These are phyloP conservation scores for Scaptomyza parva DNA, from an alignment of 2,888 invertebrate genomes.

Conservation along the genomic window DNA sequence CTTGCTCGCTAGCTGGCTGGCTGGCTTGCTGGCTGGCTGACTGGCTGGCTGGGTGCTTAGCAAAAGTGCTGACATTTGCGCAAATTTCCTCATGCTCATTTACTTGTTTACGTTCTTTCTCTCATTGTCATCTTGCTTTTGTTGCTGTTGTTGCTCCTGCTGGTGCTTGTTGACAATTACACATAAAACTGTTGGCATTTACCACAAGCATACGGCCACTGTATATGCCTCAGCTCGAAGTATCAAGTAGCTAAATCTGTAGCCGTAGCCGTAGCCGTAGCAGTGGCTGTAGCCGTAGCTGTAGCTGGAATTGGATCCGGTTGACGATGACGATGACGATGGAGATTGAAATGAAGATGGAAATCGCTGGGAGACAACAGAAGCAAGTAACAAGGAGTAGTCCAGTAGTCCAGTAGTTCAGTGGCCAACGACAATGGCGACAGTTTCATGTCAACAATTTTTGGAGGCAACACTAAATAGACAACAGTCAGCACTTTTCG, in stretches of 20 bases:
- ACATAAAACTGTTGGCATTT: slow-evolving; percentile 78
- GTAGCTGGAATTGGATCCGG: background rate
- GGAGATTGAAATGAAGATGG: slow-evolving; percentile 22
- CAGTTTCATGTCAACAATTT: slow-evolving; percentile 75
- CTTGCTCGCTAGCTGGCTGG: slow-evolving; percentile 13
- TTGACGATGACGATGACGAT: background rate
- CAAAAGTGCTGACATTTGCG: slow-evolving; percentile 72
- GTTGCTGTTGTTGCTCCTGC: slow-evolving; percentile 22
- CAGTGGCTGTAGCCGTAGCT: no score
- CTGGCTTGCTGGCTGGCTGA: no score
- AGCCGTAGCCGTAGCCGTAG: no score
- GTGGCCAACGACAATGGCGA: slow-evolving; percentile 59
- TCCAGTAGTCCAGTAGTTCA: slow-evolving; percentile 8
- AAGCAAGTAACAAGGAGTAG: background rate
- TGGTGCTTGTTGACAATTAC: slow-evolving; percentile 70
- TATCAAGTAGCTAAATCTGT: slow-evolving; percentile 6
- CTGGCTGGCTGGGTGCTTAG: slow-evolving; percentile 40
- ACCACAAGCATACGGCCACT: slow-evolving; percentile 69
- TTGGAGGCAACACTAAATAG: slow-evolving; percentile 62
- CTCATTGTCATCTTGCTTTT: slow-evolving; percentile 55
- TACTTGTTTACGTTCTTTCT: slow-evolving; percentile 73
- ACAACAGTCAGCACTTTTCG: slow-evolving; percentile 75
- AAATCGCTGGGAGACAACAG: slow-evolving; percentile 18
- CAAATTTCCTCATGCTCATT: slow-evolving; percentile 68
- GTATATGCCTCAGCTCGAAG: slow-evolving; percentile 32